Conservation (phyloP, 1,140 invertebrate genomes). For the Phymastichus coffea region DNA sequence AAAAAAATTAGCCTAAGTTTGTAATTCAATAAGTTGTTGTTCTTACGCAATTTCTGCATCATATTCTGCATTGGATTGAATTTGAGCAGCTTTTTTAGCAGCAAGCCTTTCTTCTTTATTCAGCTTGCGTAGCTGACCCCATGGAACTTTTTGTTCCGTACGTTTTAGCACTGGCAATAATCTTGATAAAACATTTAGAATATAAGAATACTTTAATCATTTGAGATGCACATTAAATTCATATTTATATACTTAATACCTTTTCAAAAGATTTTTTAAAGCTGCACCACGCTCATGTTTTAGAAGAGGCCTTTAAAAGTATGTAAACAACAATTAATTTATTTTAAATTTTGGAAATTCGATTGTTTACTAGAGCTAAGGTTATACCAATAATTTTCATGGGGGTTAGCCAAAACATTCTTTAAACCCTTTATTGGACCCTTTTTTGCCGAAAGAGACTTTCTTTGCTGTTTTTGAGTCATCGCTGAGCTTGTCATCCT, state of each 20-base stretch:
- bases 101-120: slow-evolving; percentile 41
- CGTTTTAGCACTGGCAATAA: slow-evolving; percentile 36
- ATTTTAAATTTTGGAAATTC: neutral
- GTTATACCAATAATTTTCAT: slow-evolving; percentile 40
- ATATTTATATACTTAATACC: slow-evolving; percentile 25
- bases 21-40: neutral
- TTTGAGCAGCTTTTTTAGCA: slow-evolving; percentile 27
- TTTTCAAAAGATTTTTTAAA: slow-evolving; percentile 34
- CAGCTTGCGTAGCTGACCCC: slow-evolving; percentile 41
- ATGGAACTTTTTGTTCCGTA: slow-evolving; percentile 32
- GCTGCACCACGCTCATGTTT: slow-evolving; percentile 24
- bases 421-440: slow-evolving; percentile 35
- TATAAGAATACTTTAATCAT: slow-evolving; percentile 17
- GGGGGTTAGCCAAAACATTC: slow-evolving; percentile 44
- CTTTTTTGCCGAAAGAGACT: slow-evolving; percentile 41
- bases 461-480: slow-evolving; percentile 38
- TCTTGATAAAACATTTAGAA: slow-evolving; percentile 25
- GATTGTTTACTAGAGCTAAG: neutral
- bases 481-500: slow-evolving; percentile 37
- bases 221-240: slow-evolving; percentile 7
- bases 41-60: neutral
- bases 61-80: neutral
- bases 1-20: neutral
- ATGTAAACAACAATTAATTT: slow-evolving; percentile 10
- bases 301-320: slow-evolving; percentile 41